Percentiles rank a stretch among this genome's conserved stretches.
Conservation (phyloP, 2,888 invertebrate species). For the Oscheius onirici region DNA sequence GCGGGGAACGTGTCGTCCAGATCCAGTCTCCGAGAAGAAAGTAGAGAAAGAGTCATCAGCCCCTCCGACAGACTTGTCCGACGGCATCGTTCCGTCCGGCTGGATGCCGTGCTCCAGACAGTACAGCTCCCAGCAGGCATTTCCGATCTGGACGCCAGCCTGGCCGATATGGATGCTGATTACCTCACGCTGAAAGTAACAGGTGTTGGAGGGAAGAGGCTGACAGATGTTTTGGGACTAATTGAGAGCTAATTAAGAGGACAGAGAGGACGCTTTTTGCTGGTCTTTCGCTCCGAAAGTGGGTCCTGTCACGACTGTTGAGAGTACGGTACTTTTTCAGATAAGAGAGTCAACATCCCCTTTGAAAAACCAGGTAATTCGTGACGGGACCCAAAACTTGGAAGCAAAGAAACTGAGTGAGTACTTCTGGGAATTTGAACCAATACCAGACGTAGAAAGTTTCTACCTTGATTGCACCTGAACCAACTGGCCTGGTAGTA, state of each 20-base stretch:
- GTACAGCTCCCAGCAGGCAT: constrained; percentile 77
- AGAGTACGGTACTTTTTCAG: too few relatives aligned
- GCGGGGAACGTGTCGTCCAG: constrained; percentile 93
- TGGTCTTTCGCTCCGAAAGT: too few relatives aligned
- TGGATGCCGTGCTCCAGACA: constrained; percentile 76
- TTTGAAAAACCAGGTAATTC: too few relatives aligned
- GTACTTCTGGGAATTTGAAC: too few relatives aligned
- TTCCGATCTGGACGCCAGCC: constrained; percentile 72
- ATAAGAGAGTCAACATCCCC: too few relatives aligned
- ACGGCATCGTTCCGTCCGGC: constrained; percentile 72
- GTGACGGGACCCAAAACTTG: too few relatives aligned
- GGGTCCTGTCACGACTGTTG: too few relatives aligned
- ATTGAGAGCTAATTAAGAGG: not conserved
- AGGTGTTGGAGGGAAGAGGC: not conserved
- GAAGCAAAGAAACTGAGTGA: too few relatives aligned
- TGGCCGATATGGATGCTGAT: constrained; percentile 67
- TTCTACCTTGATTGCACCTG: too few relatives aligned
- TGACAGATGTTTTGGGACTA: not conserved
- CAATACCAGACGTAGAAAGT: too few relatives aligned
- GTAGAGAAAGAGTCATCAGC: constrained; percentile 90
- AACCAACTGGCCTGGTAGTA: too few relatives aligned
- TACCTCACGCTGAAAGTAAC: constrained; percentile 50
- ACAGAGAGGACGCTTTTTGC: not conserved
- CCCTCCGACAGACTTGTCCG: constrained; percentile 70
- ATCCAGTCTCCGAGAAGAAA: constrained; percentile 84